A percentile compares a stretch with the other conserved stretches of the same genome.
Conservation (phyloP, 2,797 vertebrate species). For the Scyliorhinus canicula region DNA sequence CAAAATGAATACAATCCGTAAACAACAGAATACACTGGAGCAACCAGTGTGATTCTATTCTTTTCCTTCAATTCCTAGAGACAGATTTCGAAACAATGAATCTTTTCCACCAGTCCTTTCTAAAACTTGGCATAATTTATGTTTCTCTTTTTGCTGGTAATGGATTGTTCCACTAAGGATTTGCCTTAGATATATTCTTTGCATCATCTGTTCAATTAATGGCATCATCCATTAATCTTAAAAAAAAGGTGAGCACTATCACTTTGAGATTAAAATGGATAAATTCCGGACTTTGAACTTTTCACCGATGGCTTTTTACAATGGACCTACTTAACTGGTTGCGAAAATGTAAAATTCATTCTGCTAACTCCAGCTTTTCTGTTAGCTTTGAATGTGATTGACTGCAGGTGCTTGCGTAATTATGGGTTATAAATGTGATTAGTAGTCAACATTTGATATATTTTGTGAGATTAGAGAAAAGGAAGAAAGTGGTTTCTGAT, state of each 20-base stretch:
- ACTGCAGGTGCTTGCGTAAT: not conserved
- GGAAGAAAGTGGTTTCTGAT: not conserved
- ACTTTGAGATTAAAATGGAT: not conserved
- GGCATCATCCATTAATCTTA: not conserved
- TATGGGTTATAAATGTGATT: constrained; percentile 9
- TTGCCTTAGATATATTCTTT: no score
- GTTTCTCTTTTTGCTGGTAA: not conserved
- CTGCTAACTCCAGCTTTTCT: not conserved
- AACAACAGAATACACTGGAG: not conserved
- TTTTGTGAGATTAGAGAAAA: not conserved
- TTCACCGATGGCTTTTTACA: constrained; percentile 24
- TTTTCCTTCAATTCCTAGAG: not conserved
- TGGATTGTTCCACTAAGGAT: not conserved
- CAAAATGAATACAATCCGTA: not conserved
- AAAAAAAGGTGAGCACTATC: not conserved
- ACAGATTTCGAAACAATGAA: not conserved
- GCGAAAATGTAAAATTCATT: not conserved
- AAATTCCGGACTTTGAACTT: not conserved
- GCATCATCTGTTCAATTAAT: not conserved
- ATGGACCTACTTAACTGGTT: not conserved
- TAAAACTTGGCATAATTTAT: not conserved
- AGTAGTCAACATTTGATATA: not conserved
- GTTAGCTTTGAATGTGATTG: constrained; percentile 27
- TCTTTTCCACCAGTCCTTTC: not conserved
- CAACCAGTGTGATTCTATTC: not conserved